Conservation (phyloP, 1,140 invertebrate species). For the Trypoxylus dichotomus region DNA sequence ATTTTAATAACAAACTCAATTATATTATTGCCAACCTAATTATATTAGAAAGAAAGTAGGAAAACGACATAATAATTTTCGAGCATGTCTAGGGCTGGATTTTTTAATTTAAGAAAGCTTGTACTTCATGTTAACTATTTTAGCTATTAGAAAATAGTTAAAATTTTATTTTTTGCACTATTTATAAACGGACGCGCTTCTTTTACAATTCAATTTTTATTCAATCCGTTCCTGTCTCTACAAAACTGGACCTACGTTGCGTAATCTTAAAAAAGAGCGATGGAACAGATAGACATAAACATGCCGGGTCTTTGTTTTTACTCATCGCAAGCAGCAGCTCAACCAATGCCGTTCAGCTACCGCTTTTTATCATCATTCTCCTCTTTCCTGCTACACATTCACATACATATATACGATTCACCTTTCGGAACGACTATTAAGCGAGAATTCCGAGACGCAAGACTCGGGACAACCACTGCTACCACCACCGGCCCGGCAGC, state of each 20-base stretch:
- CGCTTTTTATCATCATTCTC: not conserved
- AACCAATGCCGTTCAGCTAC: constrained; percentile 5
- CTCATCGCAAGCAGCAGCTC: not conserved
- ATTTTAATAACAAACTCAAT: too few species aligned
- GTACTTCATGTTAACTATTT: too few species aligned
- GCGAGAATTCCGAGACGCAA: not conserved
- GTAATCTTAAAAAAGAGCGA: not conserved
- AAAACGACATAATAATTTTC: too few species aligned
- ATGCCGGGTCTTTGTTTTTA: constrained; percentile 4
- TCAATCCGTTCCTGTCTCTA: not conserved
- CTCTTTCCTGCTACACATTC: not conserved
- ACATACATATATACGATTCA: not conserved
- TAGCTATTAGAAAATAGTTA: too few species aligned
- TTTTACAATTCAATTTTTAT: too few species aligned
- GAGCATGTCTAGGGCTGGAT: too few species aligned
- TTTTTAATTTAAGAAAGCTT: too few species aligned
- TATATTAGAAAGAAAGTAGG: too few species aligned
- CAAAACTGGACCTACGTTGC: not conserved
- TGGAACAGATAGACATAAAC: not conserved
- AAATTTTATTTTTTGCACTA: too few species aligned
- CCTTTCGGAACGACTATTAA: constrained; percentile 1
- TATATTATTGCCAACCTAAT: too few species aligned
- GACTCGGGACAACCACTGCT: not conserved
- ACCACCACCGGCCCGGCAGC: too few species aligned
- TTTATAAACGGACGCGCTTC: too few species aligned